phyloP scores from a whole-genome alignment of 2,888 invertebrate species.

The Microchrysa polita region DNA sequence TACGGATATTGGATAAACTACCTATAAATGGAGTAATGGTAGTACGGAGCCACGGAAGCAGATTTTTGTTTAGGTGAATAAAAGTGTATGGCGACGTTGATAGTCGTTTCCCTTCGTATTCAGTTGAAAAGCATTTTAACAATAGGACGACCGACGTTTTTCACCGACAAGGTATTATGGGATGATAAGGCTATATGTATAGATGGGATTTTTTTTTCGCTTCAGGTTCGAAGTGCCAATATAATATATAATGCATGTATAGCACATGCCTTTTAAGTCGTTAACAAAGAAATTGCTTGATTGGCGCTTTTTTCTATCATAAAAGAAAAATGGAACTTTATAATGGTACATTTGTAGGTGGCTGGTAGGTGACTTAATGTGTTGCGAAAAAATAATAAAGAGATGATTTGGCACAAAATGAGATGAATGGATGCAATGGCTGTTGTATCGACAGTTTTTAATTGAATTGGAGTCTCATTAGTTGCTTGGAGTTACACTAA shows the following conservation, averaged over 20 bases:
- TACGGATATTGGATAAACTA: constrained; percentile 50
- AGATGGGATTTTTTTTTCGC: constrained; percentile 26
- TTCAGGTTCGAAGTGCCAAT: constrained; percentile 6
- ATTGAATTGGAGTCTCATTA: too few relatives aligned
- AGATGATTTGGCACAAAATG: too few relatives aligned
- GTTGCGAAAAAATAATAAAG: constrained; percentile 7
- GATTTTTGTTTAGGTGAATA: constrained; percentile 52
- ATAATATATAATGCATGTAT: background rate
- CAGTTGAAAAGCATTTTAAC: constrained; percentile 36
- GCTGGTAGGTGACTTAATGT: constrained; percentile 30
- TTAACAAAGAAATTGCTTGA: constrained; percentile 52
- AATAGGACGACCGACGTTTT: constrained; percentile 22
- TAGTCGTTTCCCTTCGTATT: constrained; percentile 33
- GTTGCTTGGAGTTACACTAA: too few relatives aligned
- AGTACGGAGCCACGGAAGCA: constrained; percentile 44
- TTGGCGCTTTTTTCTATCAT: constrained; percentile 48
- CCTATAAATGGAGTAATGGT: constrained; percentile 48
- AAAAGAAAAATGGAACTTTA: constrained; percentile 43
- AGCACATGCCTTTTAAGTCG: constrained; percentile 49
- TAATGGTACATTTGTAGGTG: constrained; percentile 36
- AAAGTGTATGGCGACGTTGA: constrained; percentile 37
- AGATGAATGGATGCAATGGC: too few relatives aligned
- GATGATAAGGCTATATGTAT: constrained; percentile 33
- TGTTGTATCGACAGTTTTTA: too few relatives aligned
- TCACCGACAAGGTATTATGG: constrained; percentile 39